Evolutionary conservation across 2,113 vertebrate genomes (phyloP).

Genomic region (Pelecanus crispus): DNA sequence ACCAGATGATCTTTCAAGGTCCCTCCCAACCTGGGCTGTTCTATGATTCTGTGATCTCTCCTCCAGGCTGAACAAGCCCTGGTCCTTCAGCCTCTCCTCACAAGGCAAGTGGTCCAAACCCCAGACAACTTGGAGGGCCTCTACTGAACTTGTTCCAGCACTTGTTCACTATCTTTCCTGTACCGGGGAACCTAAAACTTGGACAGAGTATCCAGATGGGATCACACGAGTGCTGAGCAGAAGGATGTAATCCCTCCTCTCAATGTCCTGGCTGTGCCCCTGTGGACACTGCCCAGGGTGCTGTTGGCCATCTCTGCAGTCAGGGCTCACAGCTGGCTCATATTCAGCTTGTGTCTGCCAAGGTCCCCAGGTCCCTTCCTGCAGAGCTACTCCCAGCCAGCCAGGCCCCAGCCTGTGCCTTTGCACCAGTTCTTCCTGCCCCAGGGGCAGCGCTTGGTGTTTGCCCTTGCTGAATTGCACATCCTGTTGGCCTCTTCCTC

Average conservation of each 20-base stretch:
- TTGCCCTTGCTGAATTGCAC: neutral
- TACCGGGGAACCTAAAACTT: neutral
- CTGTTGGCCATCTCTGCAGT: neutral
- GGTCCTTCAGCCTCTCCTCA: neutral
- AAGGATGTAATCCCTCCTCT: neutral
- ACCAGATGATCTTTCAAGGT: neutral
- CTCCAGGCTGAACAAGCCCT: neutral
- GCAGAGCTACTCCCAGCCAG: neutral
- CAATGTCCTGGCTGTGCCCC: neutral
- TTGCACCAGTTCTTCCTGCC: neutral
- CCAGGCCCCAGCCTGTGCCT: neutral
- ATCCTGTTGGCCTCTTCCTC: neutral
- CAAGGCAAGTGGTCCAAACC: neutral
- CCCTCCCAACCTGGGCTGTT: neutral
- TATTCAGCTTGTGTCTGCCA: neutral
- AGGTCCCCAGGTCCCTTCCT: accelerated
- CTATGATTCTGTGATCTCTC: neutral
- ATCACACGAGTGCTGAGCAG: neutral
- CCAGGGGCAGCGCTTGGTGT: neutral
- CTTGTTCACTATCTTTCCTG: neutral
- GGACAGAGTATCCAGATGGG: neutral
- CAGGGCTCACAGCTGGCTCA: neutral
- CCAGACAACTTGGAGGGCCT: neutral
- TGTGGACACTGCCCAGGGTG: neutral
- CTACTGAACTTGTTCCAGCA: neutral